Base-by-base conservation (phyloP, 2,113 vertebrate species). In the Serinus canaria region DNA sequence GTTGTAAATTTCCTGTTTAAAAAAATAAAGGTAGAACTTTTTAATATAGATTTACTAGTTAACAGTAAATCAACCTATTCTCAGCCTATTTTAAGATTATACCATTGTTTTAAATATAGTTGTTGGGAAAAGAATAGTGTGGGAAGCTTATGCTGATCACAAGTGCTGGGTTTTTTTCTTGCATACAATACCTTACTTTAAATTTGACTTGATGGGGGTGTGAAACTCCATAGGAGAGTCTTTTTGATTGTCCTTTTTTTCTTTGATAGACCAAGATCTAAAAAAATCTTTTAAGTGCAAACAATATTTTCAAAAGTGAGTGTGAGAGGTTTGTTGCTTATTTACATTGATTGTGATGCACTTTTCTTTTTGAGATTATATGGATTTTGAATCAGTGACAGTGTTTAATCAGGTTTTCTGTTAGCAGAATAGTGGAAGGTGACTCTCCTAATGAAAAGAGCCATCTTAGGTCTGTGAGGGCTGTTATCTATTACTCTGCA, bases 1-100 rank as follows among this genome's bases (percentile, higher is more conserved):
- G n/a, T 80, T 93, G 31, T 94, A 94, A 97, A 92, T 89, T 92
- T 27, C 10, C 2, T n/a, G 82, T 96, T 94, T 20, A 52, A 55
- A 58, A 89, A 97, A 96, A 88, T 37, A 60, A 53, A 50, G 20
- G 15, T 89, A 8, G 19, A 72, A 85, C 41, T 75, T 96, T 75
- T 80, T 1, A 44, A 77, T 93, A 67, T 47, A 78, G 77, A 64
- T 30, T 66, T 62, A 50, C 1, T 66, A 19, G 18, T 28, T 67
- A 43, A n/a, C 20, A 53, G 19, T 41, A 31, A 50, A 63, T 37
- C n/a, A 66, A 31, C 21, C 5, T 37, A 31, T 68, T 63, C 28
- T 59, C 13, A 35, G 8, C 52, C 9, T 78, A 13, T 79, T 91
- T 67, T 78, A 90, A 79, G 15, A 24, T 64, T 43, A 5, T 44